Conservation (phyloP, 2,797 vertebrate species). For the Taeniopygia guttata region DNA sequence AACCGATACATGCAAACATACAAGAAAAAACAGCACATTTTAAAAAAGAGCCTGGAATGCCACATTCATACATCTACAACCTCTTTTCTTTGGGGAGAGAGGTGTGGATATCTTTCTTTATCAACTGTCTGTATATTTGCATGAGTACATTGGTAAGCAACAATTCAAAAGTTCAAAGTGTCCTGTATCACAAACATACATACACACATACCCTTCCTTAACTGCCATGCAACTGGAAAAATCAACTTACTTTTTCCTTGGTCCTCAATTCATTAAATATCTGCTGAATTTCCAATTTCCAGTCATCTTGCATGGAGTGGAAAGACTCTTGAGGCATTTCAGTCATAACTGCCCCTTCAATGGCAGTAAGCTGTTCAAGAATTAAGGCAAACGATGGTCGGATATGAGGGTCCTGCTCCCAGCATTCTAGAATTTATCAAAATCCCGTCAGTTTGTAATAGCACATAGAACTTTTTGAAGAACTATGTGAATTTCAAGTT, state of each 20-base stretch:
- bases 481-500: background rate
- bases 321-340: conserved; percentile 97
- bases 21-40: background rate
- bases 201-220: background rate
- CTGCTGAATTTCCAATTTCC: conserved; percentile 96
- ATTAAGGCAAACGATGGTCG: conserved; percentile 93
- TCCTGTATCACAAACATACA: background rate
- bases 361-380: conserved; percentile 91
- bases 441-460: conserved; percentile 18
- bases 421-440: conserved; percentile 85
- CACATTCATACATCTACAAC: background rate
- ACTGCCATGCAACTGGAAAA: background rate
- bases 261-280: conserved; percentile 96
- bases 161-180: background rate
- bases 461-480: background rate
- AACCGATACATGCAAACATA: background rate
- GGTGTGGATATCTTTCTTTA: background rate
- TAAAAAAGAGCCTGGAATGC: background rate
- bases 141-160: background rate
- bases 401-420: conserved; percentile 94
- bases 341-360: conserved; percentile 90
- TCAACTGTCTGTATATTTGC: background rate
- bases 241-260: conserved; percentile 89
- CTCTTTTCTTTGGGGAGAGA: background rate
- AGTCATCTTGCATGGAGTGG: conserved; percentile 98